A percentile compares a stretch with the other conserved stretches of the same genome.
Evolutionary conservation across 2,797 vertebrate species (phyloP).

Genomic region (Paramormyrops hopkinsi): DNA sequence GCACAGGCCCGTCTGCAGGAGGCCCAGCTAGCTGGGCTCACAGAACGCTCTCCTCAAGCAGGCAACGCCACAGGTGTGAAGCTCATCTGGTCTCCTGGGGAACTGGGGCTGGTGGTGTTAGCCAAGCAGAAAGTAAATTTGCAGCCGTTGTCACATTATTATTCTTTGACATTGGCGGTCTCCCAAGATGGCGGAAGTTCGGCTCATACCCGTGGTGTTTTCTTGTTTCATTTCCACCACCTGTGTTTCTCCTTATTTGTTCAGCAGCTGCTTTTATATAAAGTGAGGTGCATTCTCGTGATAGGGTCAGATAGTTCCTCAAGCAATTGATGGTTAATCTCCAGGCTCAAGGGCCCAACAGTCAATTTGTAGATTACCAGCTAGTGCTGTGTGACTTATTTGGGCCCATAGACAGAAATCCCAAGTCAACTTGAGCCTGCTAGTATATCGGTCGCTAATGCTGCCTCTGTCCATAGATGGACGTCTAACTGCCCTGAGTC

Average conservation of each 20-base stretch:
- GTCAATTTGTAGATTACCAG: background rate
- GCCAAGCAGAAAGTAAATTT: background rate
- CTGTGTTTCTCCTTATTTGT: background rate
- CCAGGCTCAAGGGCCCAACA: background rate
- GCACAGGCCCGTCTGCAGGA: conserved; percentile 30
- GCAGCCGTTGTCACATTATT: background rate
- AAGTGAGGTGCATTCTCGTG: background rate
- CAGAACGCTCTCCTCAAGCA: background rate
- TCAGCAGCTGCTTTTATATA: background rate
- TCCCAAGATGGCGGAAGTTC: background rate
- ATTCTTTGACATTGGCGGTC: background rate
- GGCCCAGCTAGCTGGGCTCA: background rate
- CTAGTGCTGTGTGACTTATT: background rate
- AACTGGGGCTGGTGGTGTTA: background rate
- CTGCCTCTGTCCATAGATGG: background rate
- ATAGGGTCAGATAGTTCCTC: background rate
- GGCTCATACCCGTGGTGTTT: background rate
- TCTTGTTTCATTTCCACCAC: background rate
- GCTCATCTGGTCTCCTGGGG: background rate
- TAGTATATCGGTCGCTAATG: background rate
- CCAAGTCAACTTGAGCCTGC: background rate
- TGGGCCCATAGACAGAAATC: background rate
- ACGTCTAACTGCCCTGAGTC: background rate
- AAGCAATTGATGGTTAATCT: background rate
- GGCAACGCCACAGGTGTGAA: background rate